A percentile compares a stretch with the other conserved stretches of the same genome.
Evolutionary conservation across 2,888 invertebrate species (phyloP).

Genomic region (Lingula anatina): DNA sequence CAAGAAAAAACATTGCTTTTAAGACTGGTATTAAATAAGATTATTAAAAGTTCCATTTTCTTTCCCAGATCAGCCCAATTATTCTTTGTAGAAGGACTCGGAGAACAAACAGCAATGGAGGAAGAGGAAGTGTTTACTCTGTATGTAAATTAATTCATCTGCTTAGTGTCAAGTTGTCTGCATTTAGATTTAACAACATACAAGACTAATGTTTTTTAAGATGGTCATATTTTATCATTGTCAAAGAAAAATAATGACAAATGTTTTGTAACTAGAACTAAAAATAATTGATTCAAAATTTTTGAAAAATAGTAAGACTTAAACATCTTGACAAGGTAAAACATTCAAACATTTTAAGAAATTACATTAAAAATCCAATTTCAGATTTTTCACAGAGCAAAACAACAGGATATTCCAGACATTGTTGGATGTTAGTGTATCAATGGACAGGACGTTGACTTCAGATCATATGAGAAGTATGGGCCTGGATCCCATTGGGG

Average conservation of each 20-base stretch:
- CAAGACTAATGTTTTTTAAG: too few relatives aligned
- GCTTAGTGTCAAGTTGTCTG: not conserved
- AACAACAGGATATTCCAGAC: constrained; percentile 50
- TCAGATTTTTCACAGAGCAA: constrained; percentile 50
- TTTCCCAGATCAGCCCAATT: constrained; percentile 36
- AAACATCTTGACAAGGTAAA: not conserved
- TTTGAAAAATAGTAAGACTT: not conserved
- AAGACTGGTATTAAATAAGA: too few relatives aligned
- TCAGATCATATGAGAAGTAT: constrained; percentile 50
- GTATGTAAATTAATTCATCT: constrained; percentile 22
- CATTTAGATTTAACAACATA: too few relatives aligned
- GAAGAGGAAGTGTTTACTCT: constrained; percentile 47
- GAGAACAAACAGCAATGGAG: constrained; percentile 27
- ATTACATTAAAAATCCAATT: constrained; percentile 3
- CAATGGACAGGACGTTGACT: constrained; percentile 48
- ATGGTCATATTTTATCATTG: too few relatives aligned
- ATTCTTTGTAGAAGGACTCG: constrained; percentile 38
- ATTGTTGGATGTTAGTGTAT: constrained; percentile 47
- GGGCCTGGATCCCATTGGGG: constrained; percentile 50
- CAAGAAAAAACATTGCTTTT: too few relatives aligned
- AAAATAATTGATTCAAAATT: too few relatives aligned
- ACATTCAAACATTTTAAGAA: not conserved
- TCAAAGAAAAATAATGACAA: too few relatives aligned
- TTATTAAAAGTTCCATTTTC: too few relatives aligned
- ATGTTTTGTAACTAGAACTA: too few relatives aligned